Evolutionary conservation across 2,797 vertebrate genomes (phyloP), one percentile per base, ranked within the genome.

Genomic region (Falco concolor): DNA sequence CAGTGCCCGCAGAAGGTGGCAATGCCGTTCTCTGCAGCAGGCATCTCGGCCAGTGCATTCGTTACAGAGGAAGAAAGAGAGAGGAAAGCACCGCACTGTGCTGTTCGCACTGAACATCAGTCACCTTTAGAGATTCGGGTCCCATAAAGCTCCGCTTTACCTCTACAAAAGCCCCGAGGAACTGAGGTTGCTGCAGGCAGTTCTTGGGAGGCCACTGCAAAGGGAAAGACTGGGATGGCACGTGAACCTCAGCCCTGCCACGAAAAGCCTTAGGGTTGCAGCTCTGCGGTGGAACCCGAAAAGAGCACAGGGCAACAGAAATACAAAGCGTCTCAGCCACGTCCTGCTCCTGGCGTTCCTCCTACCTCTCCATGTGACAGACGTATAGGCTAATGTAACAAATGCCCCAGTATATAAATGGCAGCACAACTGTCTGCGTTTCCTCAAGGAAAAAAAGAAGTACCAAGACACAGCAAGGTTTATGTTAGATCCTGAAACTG

Each of bases 271-370:
- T 1, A 6, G 25, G 21, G 22, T 0, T 45, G 53, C 28, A 44
- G 59, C 18, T 36, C 12, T 30, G 28, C 11, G 49, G 44, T 36
- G 36, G 74, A 69, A 82, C 38, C 72, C 11, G 1, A 8, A 15
- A 73, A 42, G 47, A 34, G 24, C 63, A 11, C 25, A 30, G n/a
- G 19, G 25, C 34, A 42, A 52, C 12, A 64, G 59, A 38, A 24
- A 36, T 0, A 13, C 4, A 8, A 22, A 17, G 34, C 0, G 3
- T 19, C 30, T 27, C 16, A 0, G 2, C 4, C 22, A 40, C 12
- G 4, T n/a, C 56, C 45, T 30, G 38, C 60, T 44, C 12, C 0
- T 6, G 38, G 12, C 17, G 1, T 27, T 47, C 23, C 47, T 50
- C 61, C 42, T 5, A 1, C 53, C 27, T 61, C 56, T 38, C 12